Conservation (phyloP, 1,140 invertebrate species). For the Oryctes rhinoceros region DNA sequence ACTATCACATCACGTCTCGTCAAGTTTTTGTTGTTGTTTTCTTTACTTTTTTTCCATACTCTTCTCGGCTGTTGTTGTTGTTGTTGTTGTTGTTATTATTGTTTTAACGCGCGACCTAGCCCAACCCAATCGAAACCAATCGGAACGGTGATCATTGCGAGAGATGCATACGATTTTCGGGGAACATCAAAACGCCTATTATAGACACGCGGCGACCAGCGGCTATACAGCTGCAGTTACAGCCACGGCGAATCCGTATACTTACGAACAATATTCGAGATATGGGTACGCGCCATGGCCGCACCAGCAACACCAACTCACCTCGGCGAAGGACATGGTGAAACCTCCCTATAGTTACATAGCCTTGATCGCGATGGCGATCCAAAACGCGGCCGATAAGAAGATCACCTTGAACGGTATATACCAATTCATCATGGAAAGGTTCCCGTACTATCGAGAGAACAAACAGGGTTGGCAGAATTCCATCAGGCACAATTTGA, state of each 20-base stretch:
- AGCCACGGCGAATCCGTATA: constrained; percentile 63
- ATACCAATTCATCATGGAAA: constrained; percentile 98
- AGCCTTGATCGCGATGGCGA: constrained; percentile 98
- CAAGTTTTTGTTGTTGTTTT: constrained; percentile 46
- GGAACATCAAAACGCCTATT: constrained; percentile 81
- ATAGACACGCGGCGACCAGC: constrained; percentile 58
- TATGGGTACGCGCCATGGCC: constrained; percentile 70
- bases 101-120: no score
- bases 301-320: constrained; percentile 76
- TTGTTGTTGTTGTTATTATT: not conserved
- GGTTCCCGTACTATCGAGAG: constrained; percentile 97
- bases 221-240: constrained; percentile 60
- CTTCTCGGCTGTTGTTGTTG: not conserved
- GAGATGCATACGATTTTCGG: constrained; percentile 87
- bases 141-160: not conserved
- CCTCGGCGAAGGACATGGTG: constrained; percentile 83
- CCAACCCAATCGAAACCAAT: not conserved
- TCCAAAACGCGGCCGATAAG: constrained; percentile 91
- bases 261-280: constrained; percentile 77
- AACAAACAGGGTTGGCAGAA: constrained; percentile 97
- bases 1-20: not conserved
- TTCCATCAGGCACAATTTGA: constrained; percentile 95
- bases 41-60: not conserved
- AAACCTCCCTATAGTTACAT: constrained; percentile 99
- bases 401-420: constrained; percentile 97